A percentile compares a stretch with the other conserved stretches of the same genome.
Evolutionary conservation across 64 coral and sea anemone species (phyloP).

Genomic region (Exaiptasia diaphana): DNA sequence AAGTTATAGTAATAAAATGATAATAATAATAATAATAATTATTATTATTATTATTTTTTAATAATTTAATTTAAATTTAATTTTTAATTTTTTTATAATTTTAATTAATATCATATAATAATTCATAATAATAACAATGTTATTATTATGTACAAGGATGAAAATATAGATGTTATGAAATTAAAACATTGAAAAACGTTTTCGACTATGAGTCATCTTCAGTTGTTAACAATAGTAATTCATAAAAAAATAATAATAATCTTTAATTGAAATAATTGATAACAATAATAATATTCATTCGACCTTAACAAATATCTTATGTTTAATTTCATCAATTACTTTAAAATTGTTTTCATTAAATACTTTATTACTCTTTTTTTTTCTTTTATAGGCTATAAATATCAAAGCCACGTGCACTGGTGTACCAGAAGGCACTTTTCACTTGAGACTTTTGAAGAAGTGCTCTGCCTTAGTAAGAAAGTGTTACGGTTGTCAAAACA

Average conservation of each 20-base stretch:
- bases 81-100: no score
- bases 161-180: no score
- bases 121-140: no score
- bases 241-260: no score
- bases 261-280: no score
- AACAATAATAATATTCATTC: background rate
- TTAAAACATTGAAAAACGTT: no score
- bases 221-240: no score
- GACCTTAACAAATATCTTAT: background rate
- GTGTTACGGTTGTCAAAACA: constrained; percentile 39
- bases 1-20: background rate
- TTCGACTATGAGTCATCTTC: no score
- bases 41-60: background rate
- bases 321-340: background rate
- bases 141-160: no score
- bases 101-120: no score
- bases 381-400: background rate
- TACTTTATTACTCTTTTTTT: background rate
- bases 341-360: background rate
- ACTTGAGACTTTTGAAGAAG: constrained; percentile 11
- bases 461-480: constrained; percentile 37
- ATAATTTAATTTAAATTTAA: no score
- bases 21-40: background rate
- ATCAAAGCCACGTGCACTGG: background rate
- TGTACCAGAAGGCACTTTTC: constrained; percentile 15